phyloP scores from a whole-genome alignment of 2,888 invertebrate genomes.

The Erpobdella octoculata region DNA sequence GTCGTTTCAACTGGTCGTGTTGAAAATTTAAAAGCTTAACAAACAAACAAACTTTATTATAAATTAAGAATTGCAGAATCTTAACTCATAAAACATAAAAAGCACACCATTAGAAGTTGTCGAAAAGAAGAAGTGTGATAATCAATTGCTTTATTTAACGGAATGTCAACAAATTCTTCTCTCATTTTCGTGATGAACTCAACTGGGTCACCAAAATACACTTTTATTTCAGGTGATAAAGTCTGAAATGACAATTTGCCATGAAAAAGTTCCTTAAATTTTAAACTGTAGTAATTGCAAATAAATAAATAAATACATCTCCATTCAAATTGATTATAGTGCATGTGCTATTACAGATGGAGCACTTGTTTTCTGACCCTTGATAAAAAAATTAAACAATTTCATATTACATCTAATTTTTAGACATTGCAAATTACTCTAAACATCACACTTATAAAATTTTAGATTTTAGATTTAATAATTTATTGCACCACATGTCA shows the following conservation, averaged over 20 bases:
- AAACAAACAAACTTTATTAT: neutral
- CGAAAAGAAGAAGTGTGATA: too few species aligned
- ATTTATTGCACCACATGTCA: too few species aligned
- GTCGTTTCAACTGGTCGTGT: slow-evolving; percentile 2
- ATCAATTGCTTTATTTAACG: slow-evolving; percentile 4
- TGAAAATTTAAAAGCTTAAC: slow-evolving; percentile 9
- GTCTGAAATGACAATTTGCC: neutral
- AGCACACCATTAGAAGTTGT: too few species aligned
- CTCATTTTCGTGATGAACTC: slow-evolving; percentile 1
- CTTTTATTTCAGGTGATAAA: slow-evolving; percentile 19
- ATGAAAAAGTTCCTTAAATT: neutral
- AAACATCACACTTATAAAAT: too few species aligned
- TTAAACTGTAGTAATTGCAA: too few species aligned
- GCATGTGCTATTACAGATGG: slow-evolving; percentile 8
- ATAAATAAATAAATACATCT: neutral
- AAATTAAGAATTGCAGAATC: neutral
- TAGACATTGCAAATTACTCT: too few species aligned
- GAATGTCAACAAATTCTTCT: slow-evolving; percentile 12
- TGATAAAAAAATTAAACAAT: too few species aligned
- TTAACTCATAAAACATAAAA: too few species aligned
- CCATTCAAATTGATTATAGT: slow-evolving; percentile 2
- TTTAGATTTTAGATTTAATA: too few species aligned
- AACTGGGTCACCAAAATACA: slow-evolving; percentile 13
- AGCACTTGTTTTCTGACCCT: slow-evolving; percentile 9
- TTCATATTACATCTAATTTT: too few species aligned